Evolutionary conservation across 2,797 vertebrate species (phyloP).

Genomic region (Onychomys leucogaster): DNA sequence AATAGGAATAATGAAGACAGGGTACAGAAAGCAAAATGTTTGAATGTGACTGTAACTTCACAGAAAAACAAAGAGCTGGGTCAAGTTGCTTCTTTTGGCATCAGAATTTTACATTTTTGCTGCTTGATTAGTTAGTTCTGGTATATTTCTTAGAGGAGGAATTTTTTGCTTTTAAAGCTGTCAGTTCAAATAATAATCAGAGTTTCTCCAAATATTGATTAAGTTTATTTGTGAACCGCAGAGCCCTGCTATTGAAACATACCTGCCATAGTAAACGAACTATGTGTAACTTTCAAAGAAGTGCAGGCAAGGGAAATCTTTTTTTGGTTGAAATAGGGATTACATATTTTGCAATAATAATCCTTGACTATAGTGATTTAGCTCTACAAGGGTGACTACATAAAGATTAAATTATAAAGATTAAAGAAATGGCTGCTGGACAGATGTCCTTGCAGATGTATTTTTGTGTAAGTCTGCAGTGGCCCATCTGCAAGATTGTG

Average conservation of each 20-base stretch:
- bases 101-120: not conserved
- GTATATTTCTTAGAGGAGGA: conserved; percentile 8
- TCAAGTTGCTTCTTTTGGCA: not conserved
- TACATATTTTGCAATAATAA: not conserved
- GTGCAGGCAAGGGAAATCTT: not conserved
- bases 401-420: not conserved
- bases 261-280: not conserved
- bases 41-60: not conserved
- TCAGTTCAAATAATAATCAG: not conserved
- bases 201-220: not conserved
- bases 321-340: not conserved
- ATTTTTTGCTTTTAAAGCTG: conserved; percentile 28
- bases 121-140: conserved; percentile 35
- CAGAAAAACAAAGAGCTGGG: not conserved
- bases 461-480: not conserved
- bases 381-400: not conserved
- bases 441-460: not conserved
- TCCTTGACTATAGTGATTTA: not conserved
- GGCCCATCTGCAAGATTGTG: not conserved
- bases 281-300: not conserved
- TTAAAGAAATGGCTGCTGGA: not conserved
- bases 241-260: not conserved
- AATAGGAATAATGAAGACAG: conserved; percentile 8
- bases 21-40: not conserved
- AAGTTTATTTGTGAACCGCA: not conserved